These are phyloP conservation scores for Fabriciana adippe DNA, from an alignment of 2,888 invertebrate species.

Conservation along the genomic window DNA sequence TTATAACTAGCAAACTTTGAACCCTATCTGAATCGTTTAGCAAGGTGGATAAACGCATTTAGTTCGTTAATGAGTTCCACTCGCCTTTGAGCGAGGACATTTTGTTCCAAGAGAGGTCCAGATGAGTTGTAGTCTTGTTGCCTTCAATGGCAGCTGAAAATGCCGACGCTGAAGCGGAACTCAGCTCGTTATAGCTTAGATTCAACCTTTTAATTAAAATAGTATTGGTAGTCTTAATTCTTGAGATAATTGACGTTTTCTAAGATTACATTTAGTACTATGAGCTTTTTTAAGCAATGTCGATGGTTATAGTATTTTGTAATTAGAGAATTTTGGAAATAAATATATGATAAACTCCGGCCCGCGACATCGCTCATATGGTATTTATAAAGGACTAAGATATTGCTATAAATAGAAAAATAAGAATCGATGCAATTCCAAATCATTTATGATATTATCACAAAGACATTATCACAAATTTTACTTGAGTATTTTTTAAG, in stretches of 20 bases:
- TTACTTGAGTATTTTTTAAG: no score
- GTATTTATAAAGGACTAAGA: no score
- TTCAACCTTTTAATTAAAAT: slow-evolving; percentile 36
- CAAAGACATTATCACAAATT: no score
- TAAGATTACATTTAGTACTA: neutral
- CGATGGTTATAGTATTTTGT: no score
- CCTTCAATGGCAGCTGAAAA: slow-evolving; percentile 40
- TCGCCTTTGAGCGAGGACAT: slow-evolving; percentile 41
- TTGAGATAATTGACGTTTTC: slow-evolving; percentile 15
- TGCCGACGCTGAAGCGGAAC: slow-evolving; percentile 30
- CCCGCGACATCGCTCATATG: no score
- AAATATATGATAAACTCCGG: no score
- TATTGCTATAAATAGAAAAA: no score
- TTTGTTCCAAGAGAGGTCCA: slow-evolving; percentile 58
- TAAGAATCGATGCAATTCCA: no score
- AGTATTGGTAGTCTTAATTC: slow-evolving; percentile 16
- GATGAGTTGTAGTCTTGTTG: slow-evolving; percentile 48
- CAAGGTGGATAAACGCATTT: slow-evolving; percentile 35
- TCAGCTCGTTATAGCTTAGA: slow-evolving; percentile 39
- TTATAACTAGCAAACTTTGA: slow-evolving; percentile 33
- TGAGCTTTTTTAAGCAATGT: neutral
- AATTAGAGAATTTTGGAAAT: no score
- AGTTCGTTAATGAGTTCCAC: slow-evolving; percentile 35
- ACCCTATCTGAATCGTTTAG: slow-evolving; percentile 30
- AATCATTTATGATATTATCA: no score